phyloP scores from a whole-genome alignment of 2,888 invertebrate species.

The Unio pictorum region DNA sequence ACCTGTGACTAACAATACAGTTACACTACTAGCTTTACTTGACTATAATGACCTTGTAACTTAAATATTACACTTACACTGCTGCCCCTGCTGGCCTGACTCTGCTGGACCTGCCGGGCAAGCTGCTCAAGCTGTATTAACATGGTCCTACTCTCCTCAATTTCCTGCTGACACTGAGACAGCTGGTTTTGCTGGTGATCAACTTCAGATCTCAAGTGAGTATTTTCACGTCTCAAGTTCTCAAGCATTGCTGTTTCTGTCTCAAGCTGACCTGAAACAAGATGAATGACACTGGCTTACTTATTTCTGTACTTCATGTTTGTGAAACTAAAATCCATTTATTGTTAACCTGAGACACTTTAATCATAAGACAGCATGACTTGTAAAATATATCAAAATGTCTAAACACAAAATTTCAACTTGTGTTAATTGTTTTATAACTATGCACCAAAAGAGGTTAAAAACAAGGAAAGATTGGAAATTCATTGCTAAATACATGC shows the following conservation, averaged over 20 bases:
- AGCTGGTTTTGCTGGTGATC: constrained; percentile 49
- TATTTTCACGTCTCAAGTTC: constrained; percentile 48
- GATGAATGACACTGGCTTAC: too few relatives aligned
- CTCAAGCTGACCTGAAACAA: constrained; percentile 43
- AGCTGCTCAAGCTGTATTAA: constrained; percentile 55
- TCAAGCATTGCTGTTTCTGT: constrained; percentile 39
- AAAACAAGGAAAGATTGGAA: too few relatives aligned
- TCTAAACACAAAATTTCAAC: too few relatives aligned
- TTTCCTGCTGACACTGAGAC: constrained; percentile 52
- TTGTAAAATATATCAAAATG: too few relatives aligned
- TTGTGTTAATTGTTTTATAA: too few relatives aligned
- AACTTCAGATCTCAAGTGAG: constrained; percentile 37
- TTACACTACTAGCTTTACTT: too few relatives aligned
- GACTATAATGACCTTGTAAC: too few relatives aligned
- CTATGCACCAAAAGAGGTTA: too few relatives aligned
- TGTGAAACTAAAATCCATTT: not conserved
- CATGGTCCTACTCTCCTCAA: constrained; percentile 56
- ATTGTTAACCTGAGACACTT: too few relatives aligned
- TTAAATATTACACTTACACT: constrained; percentile 29
- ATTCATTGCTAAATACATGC: too few relatives aligned
- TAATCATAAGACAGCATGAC: too few relatives aligned
- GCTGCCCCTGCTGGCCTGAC: constrained; percentile 22
- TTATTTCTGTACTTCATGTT: not conserved
- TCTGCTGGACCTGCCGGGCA: constrained; percentile 44
- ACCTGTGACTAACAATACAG: too few relatives aligned